A percentile compares a stretch with the other conserved stretches of the same genome.
These are phyloP conservation scores for Tanypteryx hageni DNA, from an alignment of 2,888 invertebrate genomes.

Conservation along the genomic window DNA sequence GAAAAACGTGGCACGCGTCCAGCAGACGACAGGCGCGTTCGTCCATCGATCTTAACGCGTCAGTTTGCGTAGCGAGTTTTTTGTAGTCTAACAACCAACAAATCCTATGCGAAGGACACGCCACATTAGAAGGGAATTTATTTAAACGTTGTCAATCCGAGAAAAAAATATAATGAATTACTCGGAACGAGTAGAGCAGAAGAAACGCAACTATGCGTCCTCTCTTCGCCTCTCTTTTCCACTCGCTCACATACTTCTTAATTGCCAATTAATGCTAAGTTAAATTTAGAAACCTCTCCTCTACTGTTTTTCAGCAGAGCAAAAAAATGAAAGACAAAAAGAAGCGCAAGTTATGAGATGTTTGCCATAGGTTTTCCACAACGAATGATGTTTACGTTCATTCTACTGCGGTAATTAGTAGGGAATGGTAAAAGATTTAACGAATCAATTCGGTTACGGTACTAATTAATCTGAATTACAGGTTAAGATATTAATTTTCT, in stretches of 20 bases:
- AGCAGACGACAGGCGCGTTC: conserved; percentile 16
- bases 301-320: too few species aligned
- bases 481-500: too few species aligned
- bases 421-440: too few species aligned
- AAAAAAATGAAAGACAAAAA: too few species aligned
- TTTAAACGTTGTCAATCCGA: not conserved
- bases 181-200: not conserved
- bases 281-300: too few species aligned
- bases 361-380: too few species aligned
- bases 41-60: not conserved
- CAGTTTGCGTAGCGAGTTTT: not conserved
- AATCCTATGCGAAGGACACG: not conserved
- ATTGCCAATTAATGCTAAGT: not conserved
- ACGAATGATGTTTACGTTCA: too few species aligned
- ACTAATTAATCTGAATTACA: too few species aligned
- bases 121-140: not conserved
- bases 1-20: not conserved
- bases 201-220: not conserved
- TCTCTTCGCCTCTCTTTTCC: not conserved
- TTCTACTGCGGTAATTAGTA: too few species aligned
- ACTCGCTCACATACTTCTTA: not conserved
- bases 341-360: too few species aligned
- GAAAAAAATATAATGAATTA: not conserved
- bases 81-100: not conserved
- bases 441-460: too few species aligned